phyloP scores from a whole-genome alignment of 2,113 vertebrate species.

The Phocoena sinus region DNA sequence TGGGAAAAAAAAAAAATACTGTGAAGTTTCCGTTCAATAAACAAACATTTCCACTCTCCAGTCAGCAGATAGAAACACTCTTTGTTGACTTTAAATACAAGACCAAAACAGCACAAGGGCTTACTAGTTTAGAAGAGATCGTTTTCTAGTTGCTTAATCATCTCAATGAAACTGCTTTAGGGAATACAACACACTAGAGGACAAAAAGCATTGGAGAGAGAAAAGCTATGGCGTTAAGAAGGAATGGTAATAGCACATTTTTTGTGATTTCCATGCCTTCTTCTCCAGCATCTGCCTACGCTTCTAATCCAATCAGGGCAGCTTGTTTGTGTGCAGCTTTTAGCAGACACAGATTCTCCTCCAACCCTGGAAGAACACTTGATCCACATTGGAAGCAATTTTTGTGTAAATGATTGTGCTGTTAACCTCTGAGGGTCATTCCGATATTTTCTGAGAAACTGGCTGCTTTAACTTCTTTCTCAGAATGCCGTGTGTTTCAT shows the following conservation, averaged over 20 bases:
- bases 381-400: neutral
- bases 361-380: neutral
- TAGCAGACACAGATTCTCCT: neutral
- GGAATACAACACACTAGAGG: neutral
- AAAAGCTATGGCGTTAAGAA: neutral
- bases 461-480: slow-evolving; percentile 31
- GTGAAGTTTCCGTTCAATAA: neutral
- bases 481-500: slow-evolving; percentile 8
- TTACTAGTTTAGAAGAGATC: neutral
- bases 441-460: slow-evolving; percentile 61
- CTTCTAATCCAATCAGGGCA: neutral
- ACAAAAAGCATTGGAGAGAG: neutral
- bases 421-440: slow-evolving; percentile 48
- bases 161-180: neutral
- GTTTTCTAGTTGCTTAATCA: neutral
- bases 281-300: neutral
- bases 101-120: neutral
- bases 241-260: fast-evolving
- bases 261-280: neutral
- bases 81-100: neutral
- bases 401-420: neutral
- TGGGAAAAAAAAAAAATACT: neutral
- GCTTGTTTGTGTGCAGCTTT: neutral
- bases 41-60: neutral
- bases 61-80: neutral